Evolutionary conservation across 2,888 invertebrate species (phyloP), one percentile per base, ranked within the genome.

Genomic region (Drosophila pseudotakahashii): DNA sequence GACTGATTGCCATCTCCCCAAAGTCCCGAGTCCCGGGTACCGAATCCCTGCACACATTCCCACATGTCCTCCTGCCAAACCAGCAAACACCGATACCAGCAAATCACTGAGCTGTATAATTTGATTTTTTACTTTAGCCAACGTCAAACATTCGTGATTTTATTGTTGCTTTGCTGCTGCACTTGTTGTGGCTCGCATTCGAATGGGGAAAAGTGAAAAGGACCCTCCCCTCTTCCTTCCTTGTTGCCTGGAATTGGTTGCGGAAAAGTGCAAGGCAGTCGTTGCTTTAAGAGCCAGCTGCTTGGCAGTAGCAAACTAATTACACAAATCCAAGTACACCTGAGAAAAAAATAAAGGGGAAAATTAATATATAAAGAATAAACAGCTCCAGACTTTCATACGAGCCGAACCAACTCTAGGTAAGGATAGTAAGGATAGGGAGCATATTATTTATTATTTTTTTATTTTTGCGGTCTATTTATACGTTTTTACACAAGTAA

Each of bases 31-130:
- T 48, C 11, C 19, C 19, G 19, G 2, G 19, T 19, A 1, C 11
- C 3, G 26, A 26, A 26, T 26, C 26, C 7, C 7, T 26, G 7
- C 26, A 34, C 13, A 36, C 57, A 42, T 37, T 30, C n/a, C 14
- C 41, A 51, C 51, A 47, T 26, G 42, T 14, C n/a, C 26, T 37
- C 10, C 30, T 16, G 47, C 1, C 7, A 1, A 9, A 54, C 66
- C 61, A 73, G 75, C 76, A 81, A 81, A 77, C 70, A 80, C 62
- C 79, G 77, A 89, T 86, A 88, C 74, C 83, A 86, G 83, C 86
- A 90, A 90, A 89, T 89, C 91, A 90, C 79, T 90, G 91, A 91
- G 81, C 89, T 89, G 88, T 89, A 82, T 91, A 90, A 91, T 91
- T 91, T 90, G 89, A 91, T 91, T 90, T 75, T 57, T 53, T 63